These are phyloP conservation scores for Pyxicephalus adspersus DNA, from an alignment of 2,113 vertebrate genomes.

Conservation along the genomic window DNA sequence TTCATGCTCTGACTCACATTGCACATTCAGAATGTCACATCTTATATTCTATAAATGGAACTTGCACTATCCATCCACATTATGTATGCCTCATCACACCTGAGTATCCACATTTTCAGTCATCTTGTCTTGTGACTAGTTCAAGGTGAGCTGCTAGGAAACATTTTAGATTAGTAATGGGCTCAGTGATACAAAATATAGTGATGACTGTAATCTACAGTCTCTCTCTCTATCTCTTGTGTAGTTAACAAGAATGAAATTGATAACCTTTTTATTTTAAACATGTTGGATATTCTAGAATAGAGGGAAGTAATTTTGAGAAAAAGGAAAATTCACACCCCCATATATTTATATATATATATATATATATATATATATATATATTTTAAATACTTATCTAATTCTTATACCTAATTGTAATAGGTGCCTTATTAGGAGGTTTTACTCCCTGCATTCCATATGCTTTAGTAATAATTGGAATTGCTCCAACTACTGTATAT, in stretches of 20 bases:
- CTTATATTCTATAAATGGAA: slow-evolving; percentile 57
- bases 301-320: too few species aligned
- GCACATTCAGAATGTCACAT: slow-evolving; percentile 53
- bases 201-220: slow-evolving; percentile 4
- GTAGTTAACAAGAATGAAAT: not conserved
- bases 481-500: too few species aligned
- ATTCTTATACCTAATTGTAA: too few species aligned
- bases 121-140: slow-evolving; percentile 52
- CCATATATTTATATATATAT: too few species aligned
- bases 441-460: too few species aligned
- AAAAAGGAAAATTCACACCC: too few species aligned
- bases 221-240: too few species aligned
- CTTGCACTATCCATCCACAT: slow-evolving; percentile 55
- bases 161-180: slow-evolving; percentile 40
- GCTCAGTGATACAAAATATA: slow-evolving; percentile 37
- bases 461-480: too few species aligned
- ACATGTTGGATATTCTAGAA: too few species aligned
- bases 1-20: slow-evolving; percentile 56
- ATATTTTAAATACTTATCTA: too few species aligned
- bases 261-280: not conserved
- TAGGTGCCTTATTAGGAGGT: too few species aligned
- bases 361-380: too few species aligned
- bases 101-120: slow-evolving; percentile 54
- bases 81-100: slow-evolving; percentile 56
- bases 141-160: slow-evolving; percentile 51